These are phyloP conservation scores for Micrasema longulum DNA, from an alignment of 1,140 invertebrate genomes.

Conservation along the genomic window DNA sequence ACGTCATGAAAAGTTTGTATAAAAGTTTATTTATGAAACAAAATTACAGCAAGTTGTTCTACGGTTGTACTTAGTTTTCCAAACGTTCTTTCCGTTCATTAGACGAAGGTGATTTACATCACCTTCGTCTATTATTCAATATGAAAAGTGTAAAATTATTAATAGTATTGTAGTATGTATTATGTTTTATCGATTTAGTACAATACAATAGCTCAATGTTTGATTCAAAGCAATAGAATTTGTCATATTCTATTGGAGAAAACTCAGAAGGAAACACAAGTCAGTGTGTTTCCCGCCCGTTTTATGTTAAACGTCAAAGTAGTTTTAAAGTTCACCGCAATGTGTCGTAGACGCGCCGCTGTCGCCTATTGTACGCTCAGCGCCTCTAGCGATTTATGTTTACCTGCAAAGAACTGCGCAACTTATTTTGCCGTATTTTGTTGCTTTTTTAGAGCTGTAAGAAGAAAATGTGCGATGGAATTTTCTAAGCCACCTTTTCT, in stretches of 20 bases:
- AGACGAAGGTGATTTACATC: too few relatives aligned
- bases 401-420: not conserved
- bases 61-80: not conserved
- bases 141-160: too few relatives aligned
- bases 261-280: not conserved
- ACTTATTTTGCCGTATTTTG: too few relatives aligned
- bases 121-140: too few relatives aligned
- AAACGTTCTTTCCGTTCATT: not conserved
- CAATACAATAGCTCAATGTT: not conserved
- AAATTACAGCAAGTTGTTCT: not conserved
- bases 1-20: slow-evolving; percentile 10
- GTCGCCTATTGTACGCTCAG: slow-evolving; percentile 18
- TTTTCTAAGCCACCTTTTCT: too few relatives aligned
- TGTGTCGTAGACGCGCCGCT: slow-evolving; percentile 39
- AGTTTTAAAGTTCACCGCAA: slow-evolving; percentile 50
- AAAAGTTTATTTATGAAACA: slow-evolving; percentile 11
- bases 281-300: not conserved
- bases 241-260: slow-evolving; percentile 11
- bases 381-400: slow-evolving; percentile 14
- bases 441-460: too few relatives aligned
- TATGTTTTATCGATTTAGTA: too few relatives aligned
- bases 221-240: slow-evolving; percentile 18
- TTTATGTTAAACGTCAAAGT: slow-evolving; percentile 43
- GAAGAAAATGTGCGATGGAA: too few relatives aligned
- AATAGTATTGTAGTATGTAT: too few relatives aligned